Evolutionary conservation across 2,888 invertebrate genomes (phyloP), one percentile per base, ranked within the genome.

Genomic region (Erebia aethiops): DNA sequence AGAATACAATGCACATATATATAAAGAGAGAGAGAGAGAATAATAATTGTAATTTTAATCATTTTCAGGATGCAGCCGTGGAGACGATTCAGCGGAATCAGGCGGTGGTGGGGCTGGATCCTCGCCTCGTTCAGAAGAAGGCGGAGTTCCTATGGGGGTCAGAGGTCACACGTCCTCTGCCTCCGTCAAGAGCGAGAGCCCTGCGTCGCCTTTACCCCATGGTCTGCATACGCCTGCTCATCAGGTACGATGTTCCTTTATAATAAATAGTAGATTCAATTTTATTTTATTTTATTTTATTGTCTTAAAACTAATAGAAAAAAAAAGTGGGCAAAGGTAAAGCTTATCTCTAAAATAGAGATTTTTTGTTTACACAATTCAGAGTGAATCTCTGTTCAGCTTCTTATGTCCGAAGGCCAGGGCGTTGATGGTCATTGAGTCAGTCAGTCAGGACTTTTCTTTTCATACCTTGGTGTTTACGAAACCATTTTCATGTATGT

Each of bases 91-190:
- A 78, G 94, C 83, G 62, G 94, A 84, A 82, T 94, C 84, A 43
- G 94, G 83, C 0, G 93, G 95, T 8, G 94, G 94, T 0, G 94
- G 94, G 0, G 95, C 95, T 0, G 94, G 94, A 0, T 94, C 94
- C 10, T 93, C 93, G 0, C 94, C 94, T 0, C 85, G 93, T 0
- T 94, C 94, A 0, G 93, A 93, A 52, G 94, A 94, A 69, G 94
- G 92, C 0, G 93, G 91, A 3, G 89, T 90, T 0, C 91, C 91
- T 0, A 75, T 85, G 46, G 96, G 96, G 0, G 96, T 97, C 81
- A 95, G 97, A 4, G 96, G 96, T 1, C 97, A 97, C 83, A 96
- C 97, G 0, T 98, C 98, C 41, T 98, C 98, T 78, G 98, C 98
- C 0, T 98, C 97, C 74, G 97, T 98, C 78, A 98, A 98, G 90